These are phyloP conservation scores for Mustelus asterias DNA, from an alignment of 2,113 vertebrate genomes.

Conservation along the genomic window DNA sequence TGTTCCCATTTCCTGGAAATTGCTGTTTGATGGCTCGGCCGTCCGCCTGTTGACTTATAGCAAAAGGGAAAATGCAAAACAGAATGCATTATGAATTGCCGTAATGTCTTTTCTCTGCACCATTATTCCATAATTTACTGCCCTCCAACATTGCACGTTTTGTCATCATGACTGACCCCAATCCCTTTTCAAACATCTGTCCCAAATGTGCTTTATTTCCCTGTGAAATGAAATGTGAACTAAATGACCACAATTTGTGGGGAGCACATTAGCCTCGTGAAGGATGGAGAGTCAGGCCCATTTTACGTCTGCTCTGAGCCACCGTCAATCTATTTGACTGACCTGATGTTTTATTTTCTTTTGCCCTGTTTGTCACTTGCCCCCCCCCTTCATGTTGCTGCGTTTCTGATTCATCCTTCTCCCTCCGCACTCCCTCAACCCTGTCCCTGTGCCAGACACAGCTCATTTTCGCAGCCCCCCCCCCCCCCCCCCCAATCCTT, in stretches of 20 bases:
- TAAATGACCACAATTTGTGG: slow-evolving; percentile 31
- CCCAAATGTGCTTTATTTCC: slow-evolving; percentile 21
- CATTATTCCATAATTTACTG: slow-evolving; percentile 29
- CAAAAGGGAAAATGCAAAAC: slow-evolving; percentile 15
- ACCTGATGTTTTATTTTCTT: not conserved
- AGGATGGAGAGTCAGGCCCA: not conserved
- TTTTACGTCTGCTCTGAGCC: not conserved
- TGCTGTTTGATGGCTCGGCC: not conserved
- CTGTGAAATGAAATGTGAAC: slow-evolving; percentile 30
- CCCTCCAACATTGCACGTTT: not conserved
- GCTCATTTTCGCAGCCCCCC: not conserved
- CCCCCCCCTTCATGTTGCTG: too few species aligned
- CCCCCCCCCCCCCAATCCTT: not conserved
- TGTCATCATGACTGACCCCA: not conserved
- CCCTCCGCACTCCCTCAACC: not conserved
- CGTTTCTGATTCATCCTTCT: not conserved
- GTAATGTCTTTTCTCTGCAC: not conserved
- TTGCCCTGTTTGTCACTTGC: not conserved
- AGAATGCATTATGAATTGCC: not conserved
- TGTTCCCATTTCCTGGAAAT: not conserved
- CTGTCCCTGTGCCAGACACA: not conserved
- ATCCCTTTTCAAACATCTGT: slow-evolving; percentile 29
- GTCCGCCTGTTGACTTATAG: not conserved
- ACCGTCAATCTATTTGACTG: not conserved
- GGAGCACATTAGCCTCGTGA: not conserved